Conservation (phyloP, 2,888 invertebrate species). For the Sinotaia quadrata region DNA sequence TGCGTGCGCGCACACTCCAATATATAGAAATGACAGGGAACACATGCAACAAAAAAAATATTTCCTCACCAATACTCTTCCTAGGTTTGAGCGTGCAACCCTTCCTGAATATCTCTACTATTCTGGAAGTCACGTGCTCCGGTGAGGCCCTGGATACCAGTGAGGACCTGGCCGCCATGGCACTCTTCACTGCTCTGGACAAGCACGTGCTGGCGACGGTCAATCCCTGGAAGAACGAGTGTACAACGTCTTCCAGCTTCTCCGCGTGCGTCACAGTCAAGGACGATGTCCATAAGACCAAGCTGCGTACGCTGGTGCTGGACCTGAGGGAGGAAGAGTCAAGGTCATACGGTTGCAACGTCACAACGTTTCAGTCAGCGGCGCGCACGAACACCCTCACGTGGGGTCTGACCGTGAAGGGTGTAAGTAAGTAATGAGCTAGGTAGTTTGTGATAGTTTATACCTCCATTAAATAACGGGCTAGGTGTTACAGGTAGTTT, state of each 20-base stretch:
- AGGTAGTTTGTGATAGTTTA: too few species aligned
- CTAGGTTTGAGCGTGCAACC: not conserved
- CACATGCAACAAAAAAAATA: too few species aligned
- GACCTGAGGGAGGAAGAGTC: not conserved
- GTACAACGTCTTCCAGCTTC: slow-evolving; percentile 3
- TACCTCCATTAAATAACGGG: too few species aligned
- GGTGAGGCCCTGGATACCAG: not conserved
- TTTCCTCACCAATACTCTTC: too few species aligned
- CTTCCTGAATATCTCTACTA: not conserved
- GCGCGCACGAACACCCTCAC: not conserved
- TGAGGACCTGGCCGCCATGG: not conserved
- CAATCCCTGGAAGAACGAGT: slow-evolving; percentile 8
- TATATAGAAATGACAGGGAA: too few species aligned
- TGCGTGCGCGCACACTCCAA: too few species aligned
- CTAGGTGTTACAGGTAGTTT: too few species aligned
- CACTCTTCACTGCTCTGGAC: not conserved
- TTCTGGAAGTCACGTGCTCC: not conserved
- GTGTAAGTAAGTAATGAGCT: slow-evolving; percentile 1
- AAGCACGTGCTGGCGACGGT: not conserved
- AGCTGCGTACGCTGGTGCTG: not conserved
- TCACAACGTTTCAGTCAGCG: not conserved
- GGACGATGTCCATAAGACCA: not conserved
- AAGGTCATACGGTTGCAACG: not conserved
- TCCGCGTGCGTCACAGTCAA: slow-evolving; percentile 2
- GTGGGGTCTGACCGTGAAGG: not conserved